Evolutionary conservation across 2,113 vertebrate genomes (phyloP), one percentile per base, ranked within the genome.

Genomic region (Ardeotis arabs): DNA sequence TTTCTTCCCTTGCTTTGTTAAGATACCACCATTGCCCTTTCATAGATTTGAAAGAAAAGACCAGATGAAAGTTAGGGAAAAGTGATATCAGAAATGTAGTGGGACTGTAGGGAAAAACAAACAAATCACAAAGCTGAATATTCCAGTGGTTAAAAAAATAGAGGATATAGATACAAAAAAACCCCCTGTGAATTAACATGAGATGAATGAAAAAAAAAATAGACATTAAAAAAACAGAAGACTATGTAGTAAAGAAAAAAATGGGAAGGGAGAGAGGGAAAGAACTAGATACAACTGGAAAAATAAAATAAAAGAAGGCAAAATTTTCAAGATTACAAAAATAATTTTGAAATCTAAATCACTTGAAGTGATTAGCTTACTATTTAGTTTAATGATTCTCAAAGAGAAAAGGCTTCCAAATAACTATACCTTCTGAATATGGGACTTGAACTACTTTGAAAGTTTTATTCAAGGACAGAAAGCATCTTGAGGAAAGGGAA

Each of bases 391-490:
- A 91, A 49, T 83, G 62, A 69, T 79, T 87, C 47, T 94, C 53
- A 50, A 79, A 91, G 45, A 87, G 28, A 91, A 93, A 82, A 75
- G 18, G 18, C 41, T 92, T 94, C 56, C 87, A 86, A 88, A 62
- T 49, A 93, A 89, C 93, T 95, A 68, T 69, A 62, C 66, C 45
- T 93, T 85, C 81, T 80, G 53, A 96, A 70, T 76, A 68, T 12
- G 11, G 24, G 53, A 70, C 53, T 95, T 72, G 39, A 95, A 67
- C 22, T 79, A 79, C 87, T 90, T 62, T 55, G 50, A 80, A 91
- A 91, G 63, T 94, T 95, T 89, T 96, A 69, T 82, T 94, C 87
- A 96, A 94, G 93, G 84, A 76, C 89, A 90, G 62, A 95, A 95
- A 96, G 82, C 83, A 82, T 94, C 89, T 80, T 95, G 84, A 94